Conservation (phyloP, 2,113 vertebrate genomes). For the Psephotus haematonotus region DNA sequence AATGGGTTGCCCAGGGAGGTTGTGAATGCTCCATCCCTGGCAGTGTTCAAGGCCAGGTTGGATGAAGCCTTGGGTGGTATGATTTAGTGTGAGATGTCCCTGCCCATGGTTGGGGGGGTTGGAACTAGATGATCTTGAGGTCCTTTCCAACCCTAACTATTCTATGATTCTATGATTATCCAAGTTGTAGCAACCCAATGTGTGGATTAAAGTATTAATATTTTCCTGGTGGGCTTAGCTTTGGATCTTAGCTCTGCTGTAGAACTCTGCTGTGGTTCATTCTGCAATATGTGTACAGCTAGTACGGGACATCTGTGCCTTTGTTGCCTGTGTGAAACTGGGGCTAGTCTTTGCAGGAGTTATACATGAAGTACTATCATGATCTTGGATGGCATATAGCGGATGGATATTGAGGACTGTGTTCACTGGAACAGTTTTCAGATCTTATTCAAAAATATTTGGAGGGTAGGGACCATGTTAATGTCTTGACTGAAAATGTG, state of each 20-base stretch:
- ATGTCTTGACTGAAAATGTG: not conserved
- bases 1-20: no score
- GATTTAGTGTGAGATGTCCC: no score
- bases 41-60: no score
- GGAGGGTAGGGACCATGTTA: not conserved
- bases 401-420: not conserved
- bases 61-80: no score
- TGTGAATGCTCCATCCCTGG: no score
- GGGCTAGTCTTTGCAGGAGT: not conserved
- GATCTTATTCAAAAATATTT: not conserved
- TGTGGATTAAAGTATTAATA: not conserved
- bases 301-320: rapidly evolving
- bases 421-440: not conserved
- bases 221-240: not conserved
- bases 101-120: no score
- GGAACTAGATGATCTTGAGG: no score
- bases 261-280: not conserved
- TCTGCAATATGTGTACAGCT: rapidly evolving
- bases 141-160: no score
- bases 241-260: not conserved
- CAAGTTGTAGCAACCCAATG: not conserved
- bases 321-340: not conserved
- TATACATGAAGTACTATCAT: not conserved
- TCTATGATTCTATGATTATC: not conserved
- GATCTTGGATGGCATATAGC: not conserved